Evolutionary conservation across 2,888 invertebrate genomes (phyloP).

Genomic region (Congeria kusceri): DNA sequence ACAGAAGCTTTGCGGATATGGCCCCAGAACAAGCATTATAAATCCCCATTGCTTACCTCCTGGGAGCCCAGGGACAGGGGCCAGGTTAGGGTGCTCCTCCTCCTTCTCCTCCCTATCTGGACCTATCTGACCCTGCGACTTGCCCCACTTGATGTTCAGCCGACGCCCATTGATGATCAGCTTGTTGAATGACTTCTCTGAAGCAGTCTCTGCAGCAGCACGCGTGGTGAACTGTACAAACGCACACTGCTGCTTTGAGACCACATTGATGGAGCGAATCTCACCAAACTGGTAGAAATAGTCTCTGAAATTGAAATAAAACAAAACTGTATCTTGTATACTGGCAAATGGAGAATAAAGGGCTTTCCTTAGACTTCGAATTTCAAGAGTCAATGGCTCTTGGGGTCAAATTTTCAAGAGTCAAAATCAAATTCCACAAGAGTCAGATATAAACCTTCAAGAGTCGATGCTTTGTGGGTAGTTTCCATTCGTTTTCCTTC

Average conservation of each 20-base stretch:
- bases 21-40: no score
- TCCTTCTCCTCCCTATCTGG: conserved; percentile 77
- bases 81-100: conserved; percentile 84
- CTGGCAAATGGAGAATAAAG: neutral
- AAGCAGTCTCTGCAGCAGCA: conserved; percentile 94
- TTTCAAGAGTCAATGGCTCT: no score
- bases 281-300: conserved; percentile 99
- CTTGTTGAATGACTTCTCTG: conserved; percentile 93
- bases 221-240: conserved; percentile 98
- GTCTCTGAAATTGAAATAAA: conserved; percentile 88
- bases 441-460: no score
- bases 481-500: no score
- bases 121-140: conserved; percentile 91
- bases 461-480: no score
- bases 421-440: no score
- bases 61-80: conserved; percentile 92
- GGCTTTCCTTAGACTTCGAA: no score
- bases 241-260: conserved; percentile 95
- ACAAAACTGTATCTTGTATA: neutral
- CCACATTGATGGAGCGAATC: conserved; percentile 96
- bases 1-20: no score
- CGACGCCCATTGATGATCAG: conserved; percentile 91
- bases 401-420: no score
- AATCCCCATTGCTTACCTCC: conserved; percentile 85
- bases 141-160: conserved; percentile 99